Base-by-base conservation (phyloP, 2,113 vertebrate genomes). In the Silurus glanis region DNA sequence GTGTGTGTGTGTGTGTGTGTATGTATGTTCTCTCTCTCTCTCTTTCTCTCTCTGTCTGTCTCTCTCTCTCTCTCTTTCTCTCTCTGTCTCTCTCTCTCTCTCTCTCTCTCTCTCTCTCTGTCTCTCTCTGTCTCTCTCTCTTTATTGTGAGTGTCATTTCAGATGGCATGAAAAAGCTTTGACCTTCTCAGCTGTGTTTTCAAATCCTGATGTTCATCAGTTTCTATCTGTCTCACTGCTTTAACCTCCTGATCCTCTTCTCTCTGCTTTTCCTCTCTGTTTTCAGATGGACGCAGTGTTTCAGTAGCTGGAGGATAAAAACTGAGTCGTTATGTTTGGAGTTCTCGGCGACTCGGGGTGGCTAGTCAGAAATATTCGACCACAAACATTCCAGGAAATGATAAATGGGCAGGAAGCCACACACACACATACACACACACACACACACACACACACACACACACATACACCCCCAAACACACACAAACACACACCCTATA, bases 91-190 rank as follows among this genome's bases (percentile, higher is more conserved):
- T 37, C 66, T 17, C 66, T 5, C n/a, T 1, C 21, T 8, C 21
- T 23, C 61, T 23, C 61, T 2, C 61, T 8, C 0, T 9, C 21
- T 64, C 62, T 61, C 4, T 61, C 59, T 6, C 3, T 61, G 16
- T 19, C 17, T 19, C 17, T 61, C 17, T 59, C 58, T 59, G 14
- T 59, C 3, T 59, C 58, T 28, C 64, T 37, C 28, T 7, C 66
- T 71, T 14, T 9, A 72, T 78, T 84, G 62, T 78, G 45, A 84
- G 81, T 86, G 66, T 76, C 84, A 74, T 82, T 90, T 90, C 83
- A 49, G 55, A 82, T 80, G 76, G 78, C 86, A 89, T 88, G 75
- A 81, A 87, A 87, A 87, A 88, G 83, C 87, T 89, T 83, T 89
- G 85, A 89, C 88, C 87, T 89, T 89, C 87, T 85, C 81, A 72